Conservation (phyloP, 2,888 invertebrate genomes). For the Lamproptera curius region DNA sequence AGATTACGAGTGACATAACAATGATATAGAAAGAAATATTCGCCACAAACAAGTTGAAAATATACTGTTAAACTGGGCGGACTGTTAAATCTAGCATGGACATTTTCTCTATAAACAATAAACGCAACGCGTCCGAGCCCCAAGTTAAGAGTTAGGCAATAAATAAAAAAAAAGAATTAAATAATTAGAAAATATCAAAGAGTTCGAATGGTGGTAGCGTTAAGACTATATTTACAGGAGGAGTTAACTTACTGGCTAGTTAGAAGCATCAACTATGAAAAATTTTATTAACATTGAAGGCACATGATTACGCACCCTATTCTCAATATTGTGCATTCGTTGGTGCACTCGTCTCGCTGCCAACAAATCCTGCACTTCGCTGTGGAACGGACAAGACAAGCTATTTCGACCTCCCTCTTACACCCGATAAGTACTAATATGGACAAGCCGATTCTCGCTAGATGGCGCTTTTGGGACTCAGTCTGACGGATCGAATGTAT, state of each 20-base stretch:
- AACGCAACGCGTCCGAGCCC: slow-evolving; percentile 4
- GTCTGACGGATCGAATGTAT: slow-evolving; percentile 42
- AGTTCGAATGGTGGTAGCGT: slow-evolving; percentile 62
- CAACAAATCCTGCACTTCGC: slow-evolving; percentile 29
- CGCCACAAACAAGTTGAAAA: no score
- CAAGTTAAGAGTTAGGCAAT: slow-evolving; percentile 45
- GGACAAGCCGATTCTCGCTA: slow-evolving; percentile 26
- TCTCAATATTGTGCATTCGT: slow-evolving; percentile 55
- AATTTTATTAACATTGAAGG: slow-evolving; percentile 75
- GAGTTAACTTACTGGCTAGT: slow-evolving; percentile 64
- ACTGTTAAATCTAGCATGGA: no score
- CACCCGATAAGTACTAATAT: slow-evolving; percentile 35
- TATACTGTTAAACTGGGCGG: no score
- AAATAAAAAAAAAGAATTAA: slow-evolving; percentile 67
- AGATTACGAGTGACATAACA: neutral
- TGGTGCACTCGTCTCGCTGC: slow-evolving; percentile 45
- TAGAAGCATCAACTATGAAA: slow-evolving; percentile 77
- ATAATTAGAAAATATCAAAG: slow-evolving; percentile 64
- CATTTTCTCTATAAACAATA: no score
- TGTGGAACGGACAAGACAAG: slow-evolving; percentile 54
- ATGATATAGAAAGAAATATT: no score
- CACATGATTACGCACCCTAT: slow-evolving; percentile 77
- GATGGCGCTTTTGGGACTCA: slow-evolving; percentile 41
- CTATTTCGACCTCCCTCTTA: slow-evolving; percentile 52
- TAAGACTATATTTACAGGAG: slow-evolving; percentile 70